phyloP scores from a whole-genome alignment of 2,797 vertebrate species.

The Falco peregrinus region DNA sequence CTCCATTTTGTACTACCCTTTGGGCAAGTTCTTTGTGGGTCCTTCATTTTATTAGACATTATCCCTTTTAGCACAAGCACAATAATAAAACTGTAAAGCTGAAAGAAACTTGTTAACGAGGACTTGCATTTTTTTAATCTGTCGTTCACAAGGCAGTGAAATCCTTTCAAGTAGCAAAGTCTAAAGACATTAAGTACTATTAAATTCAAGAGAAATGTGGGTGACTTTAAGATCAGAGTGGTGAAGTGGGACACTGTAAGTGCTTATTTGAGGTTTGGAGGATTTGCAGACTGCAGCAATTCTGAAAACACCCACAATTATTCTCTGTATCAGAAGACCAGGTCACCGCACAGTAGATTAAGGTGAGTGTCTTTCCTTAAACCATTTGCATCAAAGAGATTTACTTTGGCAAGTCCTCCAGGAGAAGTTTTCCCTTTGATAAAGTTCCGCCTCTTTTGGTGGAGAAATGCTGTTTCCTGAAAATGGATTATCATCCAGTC shows the following conservation, averaged over 20 bases:
- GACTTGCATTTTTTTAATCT: neutral
- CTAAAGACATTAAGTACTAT: neutral
- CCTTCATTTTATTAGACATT: neutral
- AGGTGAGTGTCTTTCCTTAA: slow-evolving; percentile 60
- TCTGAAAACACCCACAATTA: slow-evolving; percentile 52
- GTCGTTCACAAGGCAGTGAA: neutral
- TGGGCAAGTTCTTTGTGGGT: slow-evolving; percentile 15
- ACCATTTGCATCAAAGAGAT: slow-evolving; percentile 61
- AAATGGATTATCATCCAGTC: slow-evolving; percentile 64
- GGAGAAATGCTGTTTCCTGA: slow-evolving; percentile 60
- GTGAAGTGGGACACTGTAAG: neutral
- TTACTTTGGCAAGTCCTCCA: slow-evolving; percentile 68
- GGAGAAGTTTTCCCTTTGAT: slow-evolving; percentile 56
- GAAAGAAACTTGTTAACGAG: neutral
- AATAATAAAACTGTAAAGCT: neutral
- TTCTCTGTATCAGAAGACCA: slow-evolving; percentile 43
- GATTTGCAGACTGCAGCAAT: slow-evolving; percentile 47
- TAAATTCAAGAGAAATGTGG: slow-evolving; percentile 24
- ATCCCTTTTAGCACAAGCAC: neutral
- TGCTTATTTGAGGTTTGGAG: slow-evolving; percentile 22
- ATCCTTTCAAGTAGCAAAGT: neutral
- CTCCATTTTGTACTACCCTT: neutral
- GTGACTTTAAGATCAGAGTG: slow-evolving; percentile 2
- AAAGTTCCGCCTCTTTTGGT: slow-evolving; percentile 50
- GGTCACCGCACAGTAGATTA: slow-evolving; percentile 56